phyloP scores from a whole-genome alignment of 2,888 invertebrate genomes.

The Ceraclea dissimilis region DNA sequence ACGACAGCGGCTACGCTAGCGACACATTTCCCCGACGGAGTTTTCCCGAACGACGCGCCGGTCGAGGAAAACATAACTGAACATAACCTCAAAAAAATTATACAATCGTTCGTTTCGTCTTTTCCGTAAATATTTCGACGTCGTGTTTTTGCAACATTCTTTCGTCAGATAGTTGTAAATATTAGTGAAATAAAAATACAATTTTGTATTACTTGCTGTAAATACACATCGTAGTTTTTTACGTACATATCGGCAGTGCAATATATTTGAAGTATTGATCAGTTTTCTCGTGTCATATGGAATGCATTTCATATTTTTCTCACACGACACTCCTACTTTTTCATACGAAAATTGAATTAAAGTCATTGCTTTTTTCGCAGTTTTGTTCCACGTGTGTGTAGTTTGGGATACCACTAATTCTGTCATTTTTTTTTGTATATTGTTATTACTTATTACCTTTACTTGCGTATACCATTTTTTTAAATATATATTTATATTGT shows the following conservation, averaged over 20 bases:
- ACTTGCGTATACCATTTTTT: too few relatives aligned
- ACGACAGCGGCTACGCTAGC: slow-evolving; percentile 3
- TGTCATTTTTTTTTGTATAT: too few relatives aligned
- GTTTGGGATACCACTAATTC: too few relatives aligned
- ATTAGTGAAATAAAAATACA: too few relatives aligned
- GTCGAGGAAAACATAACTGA: slow-evolving; percentile 21
- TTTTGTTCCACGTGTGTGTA: background rate
- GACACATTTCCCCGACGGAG: slow-evolving; percentile 11
- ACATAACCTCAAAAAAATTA: slow-evolving; percentile 17
- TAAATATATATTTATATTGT: too few relatives aligned
- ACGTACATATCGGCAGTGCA: background rate
- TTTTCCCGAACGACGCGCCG: slow-evolving; percentile 14
- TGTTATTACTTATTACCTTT: background rate
- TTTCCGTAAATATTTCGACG: too few relatives aligned
- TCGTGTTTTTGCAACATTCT: too few relatives aligned
- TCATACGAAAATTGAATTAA: background rate
- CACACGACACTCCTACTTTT: background rate
- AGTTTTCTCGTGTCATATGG: background rate
- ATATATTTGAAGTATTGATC: background rate
- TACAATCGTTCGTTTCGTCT: background rate
- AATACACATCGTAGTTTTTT: background rate
- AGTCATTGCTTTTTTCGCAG: background rate
- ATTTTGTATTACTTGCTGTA: too few relatives aligned
- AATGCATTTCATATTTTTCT: background rate
- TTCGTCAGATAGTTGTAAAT: too few relatives aligned